Evolutionary conservation across 2,888 invertebrate genomes (phyloP).

Genomic region (Stenchaetothrips biformis): DNA sequence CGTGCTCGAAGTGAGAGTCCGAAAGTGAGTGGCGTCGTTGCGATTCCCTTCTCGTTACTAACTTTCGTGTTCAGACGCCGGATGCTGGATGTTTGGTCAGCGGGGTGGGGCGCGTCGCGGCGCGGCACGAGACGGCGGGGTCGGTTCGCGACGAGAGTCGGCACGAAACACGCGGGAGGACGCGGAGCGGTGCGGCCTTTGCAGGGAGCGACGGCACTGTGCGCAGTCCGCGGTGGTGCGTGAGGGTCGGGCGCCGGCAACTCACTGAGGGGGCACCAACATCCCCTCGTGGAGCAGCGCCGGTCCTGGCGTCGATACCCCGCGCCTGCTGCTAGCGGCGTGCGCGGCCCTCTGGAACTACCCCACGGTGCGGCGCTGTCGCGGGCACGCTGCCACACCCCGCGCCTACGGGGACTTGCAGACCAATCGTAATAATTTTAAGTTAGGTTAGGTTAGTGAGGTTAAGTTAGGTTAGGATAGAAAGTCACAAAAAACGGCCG

Average conservation of each 20-base stretch:
- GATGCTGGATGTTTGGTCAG: background rate
- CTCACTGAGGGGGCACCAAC: background rate
- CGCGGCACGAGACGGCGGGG: background rate
- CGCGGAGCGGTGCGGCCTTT: background rate
- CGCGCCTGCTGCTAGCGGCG: background rate
- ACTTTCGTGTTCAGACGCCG: background rate
- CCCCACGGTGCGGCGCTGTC: no score
- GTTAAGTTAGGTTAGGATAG: no score
- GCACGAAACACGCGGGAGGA: background rate
- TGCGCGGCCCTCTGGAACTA: no score
- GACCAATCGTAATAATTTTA: no score
- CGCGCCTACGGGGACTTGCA: no score
- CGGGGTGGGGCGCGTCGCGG: background rate
- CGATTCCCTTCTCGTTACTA: background rate
- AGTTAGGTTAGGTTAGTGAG: no score
- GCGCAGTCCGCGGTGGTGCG: background rate
- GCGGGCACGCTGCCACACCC: no score
- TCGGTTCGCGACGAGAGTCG: background rate
- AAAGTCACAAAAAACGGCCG: no score
- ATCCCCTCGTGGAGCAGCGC: background rate
- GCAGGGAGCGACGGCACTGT: background rate
- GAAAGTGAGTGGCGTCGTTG: no score
- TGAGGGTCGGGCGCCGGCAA: constrained; percentile 7
- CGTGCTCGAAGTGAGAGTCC: no score
- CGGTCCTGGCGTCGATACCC: background rate